Percentiles rank a stretch among this genome's conserved stretches.
phyloP scores from a whole-genome alignment of 2,113 vertebrate species.

The Tachuris rubrigastra region DNA sequence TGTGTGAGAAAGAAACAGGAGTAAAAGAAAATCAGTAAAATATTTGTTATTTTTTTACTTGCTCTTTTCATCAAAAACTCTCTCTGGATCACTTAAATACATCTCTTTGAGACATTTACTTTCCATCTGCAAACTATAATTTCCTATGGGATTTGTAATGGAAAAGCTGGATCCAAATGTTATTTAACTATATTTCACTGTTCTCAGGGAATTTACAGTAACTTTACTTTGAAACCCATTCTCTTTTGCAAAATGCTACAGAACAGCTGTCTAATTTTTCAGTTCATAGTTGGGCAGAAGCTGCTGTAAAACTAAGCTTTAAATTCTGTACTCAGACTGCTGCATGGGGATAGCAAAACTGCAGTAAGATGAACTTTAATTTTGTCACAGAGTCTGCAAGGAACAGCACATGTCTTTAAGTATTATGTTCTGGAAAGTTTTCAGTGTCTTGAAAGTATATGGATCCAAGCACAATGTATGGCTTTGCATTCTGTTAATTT shows the following conservation, averaged over 20 bases:
- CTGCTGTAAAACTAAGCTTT: background rate
- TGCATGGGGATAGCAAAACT: background rate
- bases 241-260: background rate
- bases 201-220: background rate
- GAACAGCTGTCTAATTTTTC: background rate
- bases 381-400: background rate
- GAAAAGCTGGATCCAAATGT: background rate
- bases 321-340: background rate
- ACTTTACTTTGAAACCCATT: background rate
- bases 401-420: background rate
- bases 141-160: conserved; percentile 5
- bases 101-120: background rate
- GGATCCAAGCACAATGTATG: background rate
- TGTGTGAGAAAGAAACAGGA: background rate
- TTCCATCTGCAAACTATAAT: background rate
- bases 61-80: background rate
- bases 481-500: background rate
- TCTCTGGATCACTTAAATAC: background rate
- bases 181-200: background rate
- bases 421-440: background rate
- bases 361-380: background rate
- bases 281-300: background rate
- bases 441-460: background rate
- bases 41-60: background rate
- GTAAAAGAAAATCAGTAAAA: background rate